These are phyloP conservation scores for Carassius auratus DNA, from an alignment of 2,113 vertebrate genomes.

Conservation along the genomic window DNA sequence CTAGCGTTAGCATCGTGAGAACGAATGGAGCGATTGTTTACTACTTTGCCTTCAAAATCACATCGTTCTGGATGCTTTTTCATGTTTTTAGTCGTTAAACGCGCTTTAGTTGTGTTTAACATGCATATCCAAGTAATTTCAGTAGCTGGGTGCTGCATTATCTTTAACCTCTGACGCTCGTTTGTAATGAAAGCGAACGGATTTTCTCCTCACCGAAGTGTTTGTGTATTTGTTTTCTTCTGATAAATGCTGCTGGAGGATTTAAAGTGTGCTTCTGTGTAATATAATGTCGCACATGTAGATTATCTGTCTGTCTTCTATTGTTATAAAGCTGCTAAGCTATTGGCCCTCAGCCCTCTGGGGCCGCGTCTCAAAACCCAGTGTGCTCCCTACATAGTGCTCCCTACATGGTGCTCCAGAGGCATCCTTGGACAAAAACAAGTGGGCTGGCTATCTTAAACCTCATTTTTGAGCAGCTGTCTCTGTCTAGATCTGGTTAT, in stretches of 20 bases:
- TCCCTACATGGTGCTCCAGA: neutral
- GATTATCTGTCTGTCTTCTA: slow-evolving; percentile 24
- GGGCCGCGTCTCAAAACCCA: slow-evolving; percentile 16
- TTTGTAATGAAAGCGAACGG: neutral
- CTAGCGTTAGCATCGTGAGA: slow-evolving; percentile 35
- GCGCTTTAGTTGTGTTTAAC: neutral
- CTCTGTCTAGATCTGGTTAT: neutral
- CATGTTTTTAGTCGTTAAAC: neutral
- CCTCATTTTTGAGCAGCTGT: neutral
- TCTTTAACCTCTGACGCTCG: slow-evolving; percentile 8
- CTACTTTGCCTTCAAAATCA: neutral
- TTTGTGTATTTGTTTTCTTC: neutral
- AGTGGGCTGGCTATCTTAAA: neutral
- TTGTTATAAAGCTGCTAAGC: slow-evolving; percentile 38
- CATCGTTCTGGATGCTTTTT: too few species aligned
- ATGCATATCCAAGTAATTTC: neutral
- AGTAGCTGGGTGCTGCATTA: neutral
- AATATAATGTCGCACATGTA: neutral
- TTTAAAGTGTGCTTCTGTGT: neutral
- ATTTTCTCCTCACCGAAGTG: neutral
- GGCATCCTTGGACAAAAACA: neutral
- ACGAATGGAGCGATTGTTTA: neutral
- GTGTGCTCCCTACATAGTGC: slow-evolving; percentile 5
- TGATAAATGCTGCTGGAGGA: neutral
- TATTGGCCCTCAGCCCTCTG: slow-evolving; percentile 14